Base-by-base conservation (phyloP, 2,113 vertebrate species). In the Bubo blakistoni region DNA sequence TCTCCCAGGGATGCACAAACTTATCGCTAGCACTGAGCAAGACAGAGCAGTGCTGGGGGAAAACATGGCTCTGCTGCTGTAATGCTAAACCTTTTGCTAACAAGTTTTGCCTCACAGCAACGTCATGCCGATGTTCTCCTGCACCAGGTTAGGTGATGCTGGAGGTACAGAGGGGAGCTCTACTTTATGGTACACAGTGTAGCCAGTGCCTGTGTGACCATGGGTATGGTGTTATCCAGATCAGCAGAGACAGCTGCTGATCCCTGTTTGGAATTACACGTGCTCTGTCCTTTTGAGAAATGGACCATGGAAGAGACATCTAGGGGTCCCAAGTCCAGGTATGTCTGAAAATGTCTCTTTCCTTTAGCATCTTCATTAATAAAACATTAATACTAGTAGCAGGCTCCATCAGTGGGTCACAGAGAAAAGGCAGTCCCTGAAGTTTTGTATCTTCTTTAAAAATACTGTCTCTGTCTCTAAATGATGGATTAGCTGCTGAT, bases 311-410 rank as follows among this genome's bases (percentile, higher is more conserved):
- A 2, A 38, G n/a, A 71, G 32, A 30, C 16, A 77, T 16, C 10
- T 30, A 54, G 55, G 66, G 46, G 6, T 77, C 34, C 16, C 30
- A 57, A 65, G 66, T 49, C 58, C 55, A 73, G 32, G 20, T 46
- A 38, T 25, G 15, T 20, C 63, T 7, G 14, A 63, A 72, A 86
- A 86, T 8, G 11, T 62, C 32, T 73, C 24, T 93, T 83, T 86
- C n/a, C 27, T 94, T 94, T 71, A 85, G 6, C 13, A 14, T 85
- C 78, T 84, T 92, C 71, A n/a, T 91, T 94, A 97, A 88, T 86
- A 73, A 93, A 88, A 54, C 16, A 51, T 63, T 65, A 51, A 27
- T 90, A 55, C 36, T 70, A 82, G 51, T 49, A 92, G 46, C 26
- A 73, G 40, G 34, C 8, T 84, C 44, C 38, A 47, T 78, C 91